Evolutionary conservation across 2,113 vertebrate genomes (phyloP).

Genomic region (Orthonyx spaldingii): DNA sequence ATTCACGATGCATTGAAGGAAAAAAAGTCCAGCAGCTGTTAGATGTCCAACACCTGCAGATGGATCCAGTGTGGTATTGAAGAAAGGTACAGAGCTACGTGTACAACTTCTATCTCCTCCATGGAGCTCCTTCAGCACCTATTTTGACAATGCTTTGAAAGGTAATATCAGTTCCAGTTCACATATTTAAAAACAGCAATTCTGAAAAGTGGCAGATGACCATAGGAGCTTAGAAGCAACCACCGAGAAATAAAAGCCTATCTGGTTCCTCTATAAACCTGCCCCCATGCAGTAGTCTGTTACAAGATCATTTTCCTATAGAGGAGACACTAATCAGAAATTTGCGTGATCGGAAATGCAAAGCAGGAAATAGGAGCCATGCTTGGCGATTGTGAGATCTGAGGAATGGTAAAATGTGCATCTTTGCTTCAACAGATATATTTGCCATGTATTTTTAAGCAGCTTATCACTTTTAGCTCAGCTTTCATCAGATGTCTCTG

Average conservation of each 20-base stretch:
- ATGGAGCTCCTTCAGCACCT: not conserved
- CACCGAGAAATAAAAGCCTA: not conserved
- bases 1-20: not conserved
- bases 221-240: not conserved
- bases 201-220: not conserved
- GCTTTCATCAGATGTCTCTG: not conserved
- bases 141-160: not conserved
- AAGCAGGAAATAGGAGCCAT: not conserved
- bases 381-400: not conserved
- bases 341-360: not conserved
- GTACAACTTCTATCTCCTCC: not conserved
- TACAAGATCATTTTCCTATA: not conserved
- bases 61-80: not conserved
- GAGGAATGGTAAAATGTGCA: not conserved
- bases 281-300: not conserved
- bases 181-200: not conserved
- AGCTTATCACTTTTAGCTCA: not conserved
- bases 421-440: not conserved
- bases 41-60: rapidly evolving
- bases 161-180: not conserved
- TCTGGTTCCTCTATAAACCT: not conserved
- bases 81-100: not conserved
- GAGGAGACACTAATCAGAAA: not conserved
- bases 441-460: not conserved
- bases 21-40: not conserved